phyloP scores from a whole-genome alignment of 1,140 invertebrate species.

The Pachypeltis micranthus region DNA sequence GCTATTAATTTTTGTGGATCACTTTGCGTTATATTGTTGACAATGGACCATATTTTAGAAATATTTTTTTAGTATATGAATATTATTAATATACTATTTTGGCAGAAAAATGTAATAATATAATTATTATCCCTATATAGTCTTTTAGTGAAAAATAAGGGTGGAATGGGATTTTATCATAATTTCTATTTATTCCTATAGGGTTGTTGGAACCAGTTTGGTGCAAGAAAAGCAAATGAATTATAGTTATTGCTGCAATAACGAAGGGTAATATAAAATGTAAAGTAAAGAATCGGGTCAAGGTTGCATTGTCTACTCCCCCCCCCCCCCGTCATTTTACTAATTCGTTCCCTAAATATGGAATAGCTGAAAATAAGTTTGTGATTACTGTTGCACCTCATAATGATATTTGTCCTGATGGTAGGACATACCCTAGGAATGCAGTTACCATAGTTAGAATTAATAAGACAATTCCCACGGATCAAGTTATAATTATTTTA shows the following conservation, averaged over 20 bases:
- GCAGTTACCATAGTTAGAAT: conserved; percentile 12
- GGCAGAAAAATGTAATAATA: too few relatives aligned
- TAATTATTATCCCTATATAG: too few relatives aligned
- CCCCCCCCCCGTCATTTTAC: conserved; percentile 53
- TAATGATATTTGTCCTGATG: conserved; percentile 59
- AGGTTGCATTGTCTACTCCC: conserved; percentile 50
- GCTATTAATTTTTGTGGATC: too few relatives aligned
- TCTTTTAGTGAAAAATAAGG: too few relatives aligned
- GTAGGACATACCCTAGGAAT: conserved; percentile 49
- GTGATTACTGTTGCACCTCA: conserved; percentile 61
- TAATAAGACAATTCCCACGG: conserved; percentile 14
- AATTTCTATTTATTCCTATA: conserved; percentile 43
- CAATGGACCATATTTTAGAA: not conserved
- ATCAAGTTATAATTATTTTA: too few relatives aligned
- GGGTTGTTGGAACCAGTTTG: conserved; percentile 48
- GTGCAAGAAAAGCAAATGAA: conserved; percentile 50
- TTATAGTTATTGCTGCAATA: conserved; percentile 41
- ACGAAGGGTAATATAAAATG: conserved; percentile 58
- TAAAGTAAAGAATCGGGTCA: conserved; percentile 58
- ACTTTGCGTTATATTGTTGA: too few relatives aligned
- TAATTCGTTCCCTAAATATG: conserved; percentile 44
- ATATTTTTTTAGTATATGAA: too few relatives aligned
- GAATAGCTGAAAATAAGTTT: conserved; percentile 52
- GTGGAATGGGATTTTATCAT: conserved; percentile 41
- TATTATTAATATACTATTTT: too few relatives aligned